A percentile compares a stretch with the other conserved stretches of the same genome.
These are phyloP conservation scores for Mnemiopsis leidyi DNA, from an alignment of 37 sponge, comb jelly and placozoan genomes.

Conservation along the genomic window DNA sequence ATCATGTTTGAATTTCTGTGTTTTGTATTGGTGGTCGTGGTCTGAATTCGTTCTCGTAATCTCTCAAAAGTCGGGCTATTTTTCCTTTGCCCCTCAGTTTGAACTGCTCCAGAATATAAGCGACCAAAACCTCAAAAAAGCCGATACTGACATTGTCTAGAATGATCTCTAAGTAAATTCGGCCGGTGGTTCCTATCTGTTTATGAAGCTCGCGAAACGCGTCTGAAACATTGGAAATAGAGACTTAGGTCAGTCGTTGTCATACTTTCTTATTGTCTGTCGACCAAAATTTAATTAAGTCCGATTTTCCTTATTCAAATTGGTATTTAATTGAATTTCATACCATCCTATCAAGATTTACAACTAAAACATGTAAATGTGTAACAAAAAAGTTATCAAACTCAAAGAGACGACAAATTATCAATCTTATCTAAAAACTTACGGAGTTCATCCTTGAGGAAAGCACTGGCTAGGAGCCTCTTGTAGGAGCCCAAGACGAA, in stretches of 20 bases:
- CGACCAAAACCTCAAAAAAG: neutral
- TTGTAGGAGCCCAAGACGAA: conserved; percentile 63
- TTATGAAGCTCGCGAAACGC: neutral
- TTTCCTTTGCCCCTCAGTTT: neutral
- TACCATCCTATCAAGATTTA: no score
- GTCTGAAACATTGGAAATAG: neutral
- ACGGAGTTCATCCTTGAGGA: conserved; percentile 63
- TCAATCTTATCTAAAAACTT: neutral
- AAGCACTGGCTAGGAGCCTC: conserved; percentile 48
- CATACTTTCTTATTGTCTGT: no score
- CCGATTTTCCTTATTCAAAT: no score
- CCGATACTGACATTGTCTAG: neutral
- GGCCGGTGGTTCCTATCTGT: neutral
- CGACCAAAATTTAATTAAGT: no score
- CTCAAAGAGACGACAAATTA: no score
- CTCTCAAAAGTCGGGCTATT: neutral
- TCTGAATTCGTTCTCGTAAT: neutral
- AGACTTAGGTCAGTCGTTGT: no score
- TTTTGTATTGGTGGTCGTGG: neutral
- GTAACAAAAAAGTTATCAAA: no score
- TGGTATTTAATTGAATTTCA: no score
- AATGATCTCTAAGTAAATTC: neutral
- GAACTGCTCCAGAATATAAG: neutral
- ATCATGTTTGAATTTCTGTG: neutral
- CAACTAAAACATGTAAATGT: no score